phyloP scores from a whole-genome alignment of 2,888 invertebrate genomes.

The Biston betularia region DNA sequence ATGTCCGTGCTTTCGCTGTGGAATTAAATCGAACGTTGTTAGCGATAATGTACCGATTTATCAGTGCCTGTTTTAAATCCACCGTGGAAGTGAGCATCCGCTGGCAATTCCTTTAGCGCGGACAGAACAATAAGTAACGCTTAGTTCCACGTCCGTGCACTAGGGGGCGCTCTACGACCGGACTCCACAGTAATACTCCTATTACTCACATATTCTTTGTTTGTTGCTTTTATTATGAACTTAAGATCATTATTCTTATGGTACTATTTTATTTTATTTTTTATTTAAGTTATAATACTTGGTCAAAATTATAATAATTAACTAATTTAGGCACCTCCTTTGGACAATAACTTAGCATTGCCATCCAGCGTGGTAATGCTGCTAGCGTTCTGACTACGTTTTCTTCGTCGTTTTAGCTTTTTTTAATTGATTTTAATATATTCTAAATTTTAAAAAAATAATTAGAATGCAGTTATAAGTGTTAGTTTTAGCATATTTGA shows the following conservation, averaged over 20 bases:
- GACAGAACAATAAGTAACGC: constrained; percentile 74
- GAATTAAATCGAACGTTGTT: constrained; percentile 74
- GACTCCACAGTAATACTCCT: constrained; percentile 44
- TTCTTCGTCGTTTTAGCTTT: too few species aligned
- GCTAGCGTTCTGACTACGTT: too few species aligned
- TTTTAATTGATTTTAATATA: too few species aligned
- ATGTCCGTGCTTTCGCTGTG: constrained; percentile 47
- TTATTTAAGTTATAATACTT: neutral
- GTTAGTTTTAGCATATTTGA: too few species aligned
- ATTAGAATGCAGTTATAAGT: too few species aligned
- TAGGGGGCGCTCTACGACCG: constrained; percentile 45
- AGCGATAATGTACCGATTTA: constrained; percentile 77
- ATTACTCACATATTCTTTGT: constrained; percentile 40
- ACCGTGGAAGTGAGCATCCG: constrained; percentile 68
- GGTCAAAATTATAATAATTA: too few species aligned
- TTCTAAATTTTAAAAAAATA: too few species aligned
- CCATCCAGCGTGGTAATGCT: too few species aligned
- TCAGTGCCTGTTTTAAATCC: constrained; percentile 78
- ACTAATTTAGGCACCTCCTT: too few species aligned
- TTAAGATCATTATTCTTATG: neutral
- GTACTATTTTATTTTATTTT: neutral
- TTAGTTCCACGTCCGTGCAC: constrained; percentile 60
- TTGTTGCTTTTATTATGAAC: constrained; percentile 19
- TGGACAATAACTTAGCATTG: too few species aligned
- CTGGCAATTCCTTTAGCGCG: constrained; percentile 66